Conservation (phyloP, 2,888 invertebrate genomes). For the Macrophya alboannulata region DNA sequence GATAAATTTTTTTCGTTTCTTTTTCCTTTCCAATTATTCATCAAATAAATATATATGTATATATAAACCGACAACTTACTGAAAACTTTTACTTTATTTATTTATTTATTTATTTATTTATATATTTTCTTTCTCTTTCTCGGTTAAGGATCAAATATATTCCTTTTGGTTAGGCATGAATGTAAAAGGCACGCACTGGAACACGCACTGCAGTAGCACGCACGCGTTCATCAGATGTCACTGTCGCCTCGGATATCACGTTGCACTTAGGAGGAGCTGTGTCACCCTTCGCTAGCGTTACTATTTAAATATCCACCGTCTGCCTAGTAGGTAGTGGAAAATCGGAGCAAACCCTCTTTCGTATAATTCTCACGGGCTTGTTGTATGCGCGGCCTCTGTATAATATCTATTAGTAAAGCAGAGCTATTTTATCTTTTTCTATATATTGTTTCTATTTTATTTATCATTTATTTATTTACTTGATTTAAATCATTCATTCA, state of each 20-base stretch:
- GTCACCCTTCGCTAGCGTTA: conserved; percentile 54
- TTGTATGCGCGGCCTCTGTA: neutral
- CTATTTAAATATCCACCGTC: conserved; percentile 55
- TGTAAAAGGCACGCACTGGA: conserved; percentile 23
- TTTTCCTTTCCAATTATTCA: neutral
- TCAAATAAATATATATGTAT: neutral
- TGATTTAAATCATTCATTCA: neutral
- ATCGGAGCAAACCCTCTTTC: conserved; percentile 34
- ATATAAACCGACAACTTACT: no score
- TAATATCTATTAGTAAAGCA: neutral
- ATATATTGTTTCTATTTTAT: neutral
- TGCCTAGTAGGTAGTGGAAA: conserved; percentile 23
- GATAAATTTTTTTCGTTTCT: neutral
- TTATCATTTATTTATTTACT: neutral
- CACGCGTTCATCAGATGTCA: conserved; percentile 58
- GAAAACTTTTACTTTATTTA: no score
- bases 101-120: no score
- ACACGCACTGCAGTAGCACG: conserved; percentile 35
- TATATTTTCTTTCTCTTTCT: neutral
- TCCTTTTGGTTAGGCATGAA: neutral
- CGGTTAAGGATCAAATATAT: neutral
- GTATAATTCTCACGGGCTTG: conserved; percentile 35
- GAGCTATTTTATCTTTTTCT: no score
- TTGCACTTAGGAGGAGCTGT: conserved; percentile 55
- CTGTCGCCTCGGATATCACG: conserved; percentile 57